Evolutionary conservation across 2,888 invertebrate species (phyloP), one percentile per base, ranked within the genome.

Genomic region (Drosophila greeni): DNA sequence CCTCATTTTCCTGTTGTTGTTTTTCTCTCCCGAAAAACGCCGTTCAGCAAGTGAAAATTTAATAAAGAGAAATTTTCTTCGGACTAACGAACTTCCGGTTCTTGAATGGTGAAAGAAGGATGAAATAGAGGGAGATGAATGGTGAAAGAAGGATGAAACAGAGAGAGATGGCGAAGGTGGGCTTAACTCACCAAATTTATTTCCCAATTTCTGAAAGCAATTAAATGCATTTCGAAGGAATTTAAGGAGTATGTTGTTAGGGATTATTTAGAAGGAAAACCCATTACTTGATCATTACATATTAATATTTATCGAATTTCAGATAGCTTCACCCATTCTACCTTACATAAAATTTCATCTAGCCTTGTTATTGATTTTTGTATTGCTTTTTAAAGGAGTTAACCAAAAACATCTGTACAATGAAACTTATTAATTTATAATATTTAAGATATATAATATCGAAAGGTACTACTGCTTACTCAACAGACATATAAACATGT

Each of bases 1-100:
- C 75, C 71, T 73, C 73, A 80, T 82, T 77, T 82, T 56, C 59
- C 56, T 58, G 60, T 37, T 61, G 48, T 42, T 60, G 36, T 31
- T 60, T 59, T 60, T 51, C 51, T 53, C 52, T 53, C 54, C 48
- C 67, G 53, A 42, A 60, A 61, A 61, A 42, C 16, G 52, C 57
- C 45, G 45, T 26, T 16, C 61, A 59, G 74, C 68, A 70, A 78
- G 79, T 79, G 40, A 73, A 80, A 80, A 80, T 80, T 80, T 82
- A 80, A 80, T 80, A 80, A 82, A 79, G 82, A 79, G 70, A 79
- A 73, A 80, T 79, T 73, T 55, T 58, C 47, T 43, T 55, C 34
- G 48, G 26, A 70, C 75, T 80, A 82, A 80, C 82, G 79, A 80
- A 75, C 72, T 73, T 80, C 80, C 79, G 75, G 79, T 61, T 68